phyloP scores from a whole-genome alignment of 92 coral and sea anemone genomes.

The Zoanthus gigantus region DNA sequence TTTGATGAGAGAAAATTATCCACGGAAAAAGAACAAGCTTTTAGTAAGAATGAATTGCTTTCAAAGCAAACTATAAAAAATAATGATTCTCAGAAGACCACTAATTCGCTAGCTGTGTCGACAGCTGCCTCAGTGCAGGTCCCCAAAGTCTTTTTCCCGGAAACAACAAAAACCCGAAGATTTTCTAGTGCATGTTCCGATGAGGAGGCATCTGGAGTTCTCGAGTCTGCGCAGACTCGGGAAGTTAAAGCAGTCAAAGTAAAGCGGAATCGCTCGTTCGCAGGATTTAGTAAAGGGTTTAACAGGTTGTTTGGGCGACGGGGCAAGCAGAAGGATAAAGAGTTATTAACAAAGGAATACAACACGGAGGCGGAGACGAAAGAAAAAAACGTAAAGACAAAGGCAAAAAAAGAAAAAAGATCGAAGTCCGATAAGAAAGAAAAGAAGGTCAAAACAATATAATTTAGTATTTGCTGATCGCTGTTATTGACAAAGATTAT shows the following conservation, averaged over 20 bases:
- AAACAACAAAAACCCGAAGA: slow-evolving; percentile 14
- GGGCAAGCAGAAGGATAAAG: slow-evolving; percentile 57
- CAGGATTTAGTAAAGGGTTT: slow-evolving; percentile 59
- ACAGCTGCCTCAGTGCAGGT: neutral
- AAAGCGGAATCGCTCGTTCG: slow-evolving; percentile 73
- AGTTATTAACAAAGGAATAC: neutral
- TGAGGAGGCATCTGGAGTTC: slow-evolving; percentile 25
- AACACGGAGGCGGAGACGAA: slow-evolving; percentile 20
- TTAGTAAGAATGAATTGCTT: neutral
- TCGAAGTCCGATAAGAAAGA: neutral
- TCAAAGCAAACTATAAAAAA: neutral
- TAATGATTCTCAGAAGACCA: neutral
- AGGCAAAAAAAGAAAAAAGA: slow-evolving; percentile 2
- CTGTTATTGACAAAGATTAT: too few species aligned
- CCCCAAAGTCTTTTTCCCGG: neutral
- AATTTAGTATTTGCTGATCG: neutral
- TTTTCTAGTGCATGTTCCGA: slow-evolving; percentile 5
- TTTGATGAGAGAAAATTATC: neutral
- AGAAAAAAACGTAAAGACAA: slow-evolving; percentile 3
- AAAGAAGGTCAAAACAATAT: slow-evolving; percentile 22
- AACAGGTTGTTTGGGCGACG: slow-evolving; percentile 69
- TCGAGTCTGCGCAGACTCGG: slow-evolving; percentile 15
- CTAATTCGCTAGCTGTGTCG: neutral
- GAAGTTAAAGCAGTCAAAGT: slow-evolving; percentile 32
- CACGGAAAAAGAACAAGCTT: neutral